phyloP scores from a whole-genome alignment of 2,113 vertebrate genomes.

The Ia io region DNA sequence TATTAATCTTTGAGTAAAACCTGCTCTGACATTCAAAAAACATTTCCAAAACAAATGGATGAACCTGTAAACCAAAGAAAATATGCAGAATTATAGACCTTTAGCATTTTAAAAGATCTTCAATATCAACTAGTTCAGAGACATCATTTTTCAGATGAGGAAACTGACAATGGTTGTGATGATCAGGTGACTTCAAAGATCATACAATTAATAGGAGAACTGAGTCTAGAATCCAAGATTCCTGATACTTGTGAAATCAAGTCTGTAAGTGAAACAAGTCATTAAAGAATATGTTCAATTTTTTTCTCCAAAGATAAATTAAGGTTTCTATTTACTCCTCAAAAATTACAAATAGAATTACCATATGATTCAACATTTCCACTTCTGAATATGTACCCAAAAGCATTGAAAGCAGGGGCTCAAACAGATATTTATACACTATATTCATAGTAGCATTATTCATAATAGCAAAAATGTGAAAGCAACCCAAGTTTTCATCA shows the following conservation, averaged over 20 bases:
- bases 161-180: neutral
- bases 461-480: neutral
- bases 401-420: neutral
- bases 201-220: neutral
- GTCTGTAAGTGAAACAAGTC: neutral
- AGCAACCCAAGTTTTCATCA: neutral
- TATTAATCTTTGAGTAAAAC: neutral
- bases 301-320: slow-evolving; percentile 29
- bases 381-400: neutral
- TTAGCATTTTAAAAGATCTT: slow-evolving; percentile 9
- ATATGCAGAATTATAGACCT: neutral
- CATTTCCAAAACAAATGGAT: neutral
- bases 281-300: neutral
- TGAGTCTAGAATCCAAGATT: neutral
- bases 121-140: neutral
- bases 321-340: neutral
- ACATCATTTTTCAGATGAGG: neutral
- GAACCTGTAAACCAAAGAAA: neutral
- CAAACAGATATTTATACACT: neutral
- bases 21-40: slow-evolving; percentile 7
- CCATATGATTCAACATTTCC: neutral
- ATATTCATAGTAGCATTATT: neutral
- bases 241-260: neutral
- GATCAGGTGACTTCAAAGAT: neutral
- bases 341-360: slow-evolving; percentile 3